phyloP scores from a whole-genome alignment of 2,888 invertebrate genomes.

The Auanema sp. region DNA sequence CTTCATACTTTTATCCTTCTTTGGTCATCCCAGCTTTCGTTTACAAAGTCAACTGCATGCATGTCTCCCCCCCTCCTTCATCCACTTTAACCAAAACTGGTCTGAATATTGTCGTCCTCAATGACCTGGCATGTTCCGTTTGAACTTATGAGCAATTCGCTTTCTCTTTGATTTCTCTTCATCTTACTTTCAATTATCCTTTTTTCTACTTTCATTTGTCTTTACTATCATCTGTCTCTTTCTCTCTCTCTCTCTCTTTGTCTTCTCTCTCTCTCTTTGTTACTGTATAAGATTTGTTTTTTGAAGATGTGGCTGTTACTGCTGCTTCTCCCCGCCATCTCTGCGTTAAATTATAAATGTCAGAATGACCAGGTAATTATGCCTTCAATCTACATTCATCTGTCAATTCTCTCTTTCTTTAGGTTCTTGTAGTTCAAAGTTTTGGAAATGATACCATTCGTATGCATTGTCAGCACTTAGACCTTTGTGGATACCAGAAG shows the following conservation, averaged over 20 bases:
- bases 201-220: too few species aligned
- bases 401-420: conserved; percentile 12
- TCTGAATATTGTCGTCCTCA: too few species aligned
- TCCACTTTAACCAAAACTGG: too few species aligned
- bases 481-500: conserved; percentile 58
- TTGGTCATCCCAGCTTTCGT: conserved; percentile 1
- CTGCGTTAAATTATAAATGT: conserved; percentile 40
- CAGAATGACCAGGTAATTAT: conserved; percentile 42
- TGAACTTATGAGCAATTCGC: background rate
- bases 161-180: background rate
- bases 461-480: conserved; percentile 63
- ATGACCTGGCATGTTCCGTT: too few species aligned
- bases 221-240: background rate
- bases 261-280: background rate
- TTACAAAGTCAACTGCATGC: background rate
- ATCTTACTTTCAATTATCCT: background rate
- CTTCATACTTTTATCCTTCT: conserved; percentile 6
- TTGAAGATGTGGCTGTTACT: conserved; percentile 43
- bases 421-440: conserved; percentile 59
- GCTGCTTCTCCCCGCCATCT: conserved; percentile 16
- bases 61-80: background rate
- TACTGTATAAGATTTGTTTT: conserved; percentile 6
- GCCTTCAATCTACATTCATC: conserved; percentile 9
- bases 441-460: conserved; percentile 64
- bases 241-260: conserved; percentile 3